phyloP scores from a whole-genome alignment of 2,797 vertebrate genomes.

The Margarornis squamiger region DNA sequence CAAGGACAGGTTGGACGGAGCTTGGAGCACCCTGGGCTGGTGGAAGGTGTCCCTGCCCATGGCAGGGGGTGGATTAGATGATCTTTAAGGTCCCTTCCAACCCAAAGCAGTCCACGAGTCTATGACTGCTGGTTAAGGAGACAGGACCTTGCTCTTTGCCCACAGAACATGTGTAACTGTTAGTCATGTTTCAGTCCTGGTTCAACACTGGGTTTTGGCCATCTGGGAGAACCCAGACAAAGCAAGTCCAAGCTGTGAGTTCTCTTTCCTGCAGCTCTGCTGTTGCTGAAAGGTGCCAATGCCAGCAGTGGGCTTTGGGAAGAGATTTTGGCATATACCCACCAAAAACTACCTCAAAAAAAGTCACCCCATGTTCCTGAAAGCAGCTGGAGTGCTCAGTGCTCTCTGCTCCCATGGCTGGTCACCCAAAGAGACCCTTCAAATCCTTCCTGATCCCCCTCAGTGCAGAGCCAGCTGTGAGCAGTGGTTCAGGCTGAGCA shows the following conservation, averaged over 20 bases:
- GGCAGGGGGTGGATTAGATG: not conserved
- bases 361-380: too few relatives aligned
- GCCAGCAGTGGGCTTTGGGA: too few relatives aligned
- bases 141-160: not conserved
- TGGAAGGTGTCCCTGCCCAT: not conserved
- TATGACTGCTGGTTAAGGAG: not conserved
- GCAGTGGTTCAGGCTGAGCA: too few relatives aligned
- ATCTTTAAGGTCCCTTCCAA: not conserved
- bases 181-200: not conserved
- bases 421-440: too few relatives aligned
- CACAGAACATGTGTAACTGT: not conserved
- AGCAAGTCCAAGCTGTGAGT: not conserved
- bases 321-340: too few relatives aligned
- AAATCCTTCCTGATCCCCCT: too few relatives aligned
- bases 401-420: too few relatives aligned
- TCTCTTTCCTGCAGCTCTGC: not conserved
- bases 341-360: too few relatives aligned
- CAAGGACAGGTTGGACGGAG: not conserved
- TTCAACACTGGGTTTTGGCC: not conserved
- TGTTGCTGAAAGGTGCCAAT: too few relatives aligned
- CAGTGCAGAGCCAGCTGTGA: too few relatives aligned
- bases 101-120: not conserved
- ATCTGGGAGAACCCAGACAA: not conserved
- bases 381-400: too few relatives aligned
- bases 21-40: not conserved